Base-by-base conservation (phyloP, 2,113 vertebrate species). In the Oreochromis niloticus region DNA sequence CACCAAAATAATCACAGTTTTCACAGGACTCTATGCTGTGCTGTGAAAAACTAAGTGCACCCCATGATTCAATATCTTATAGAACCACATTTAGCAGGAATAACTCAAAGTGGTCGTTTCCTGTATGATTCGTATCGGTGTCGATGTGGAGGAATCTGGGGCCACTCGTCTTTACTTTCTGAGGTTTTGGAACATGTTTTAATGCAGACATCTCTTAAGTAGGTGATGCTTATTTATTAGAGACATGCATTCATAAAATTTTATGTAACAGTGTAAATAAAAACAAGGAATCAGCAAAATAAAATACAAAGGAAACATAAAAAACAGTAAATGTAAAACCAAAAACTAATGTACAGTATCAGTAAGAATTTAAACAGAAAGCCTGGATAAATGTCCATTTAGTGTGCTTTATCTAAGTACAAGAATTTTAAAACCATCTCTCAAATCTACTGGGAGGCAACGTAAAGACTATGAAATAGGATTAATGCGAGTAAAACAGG, bases 1-100 rank as follows among this genome's bases (percentile, higher is more conserved):
- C 30, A 46, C 24, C 48, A 22, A 85, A 85, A 63, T 19, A 32
- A 78, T 50, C 46, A n/a, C 43, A 75, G 43, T 75, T 48, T 48
- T 7, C 24, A 48, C 41, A 75, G 43, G 24, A 48, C 22, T 43
- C 14, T 48, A 17, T 75, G 68, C 13, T 48, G 4, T 6, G 6
- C 71, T 75, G 24, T 19, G 24, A 48, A 43, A 30, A 75, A 48
- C 1, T 30, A 75, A 75, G 71, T 48, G 24, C 24, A 48, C 43
- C 3, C 3, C 24, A 30, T 30, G 1, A 48, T 48, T 75, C 71
- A 75, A 19, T 30, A 1, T 46, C 22, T 73, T 27, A 4, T 10
- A 30, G 22, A 17, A 48, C 0, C 41, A 30, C 43, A 30, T 75
- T 19, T 3, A 30, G 16, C 16, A 19, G 68, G 22, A 48, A 75